Evolutionary conservation across 2,797 vertebrate species (phyloP), one percentile per base, ranked within the genome.

Genomic region (Coreius guichenoti): DNA sequence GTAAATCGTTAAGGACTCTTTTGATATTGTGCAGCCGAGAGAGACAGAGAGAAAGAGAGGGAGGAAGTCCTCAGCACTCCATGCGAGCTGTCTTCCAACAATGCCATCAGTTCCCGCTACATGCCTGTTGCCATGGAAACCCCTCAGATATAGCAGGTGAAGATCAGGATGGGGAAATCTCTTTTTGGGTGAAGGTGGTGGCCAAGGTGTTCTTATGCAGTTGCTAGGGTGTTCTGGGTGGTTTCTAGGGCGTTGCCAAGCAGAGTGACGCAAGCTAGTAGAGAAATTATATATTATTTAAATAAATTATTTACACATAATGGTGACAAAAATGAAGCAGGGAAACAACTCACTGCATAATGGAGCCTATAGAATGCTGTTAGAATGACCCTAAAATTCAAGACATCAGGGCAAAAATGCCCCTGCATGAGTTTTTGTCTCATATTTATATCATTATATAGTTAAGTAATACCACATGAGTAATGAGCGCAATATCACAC

Each of bases 41-140:
- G 49, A 76, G 19, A 72, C 19, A 33, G 23, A 36, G 78, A 80
- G 47, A 77, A 75, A 67, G 78, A 91, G 86, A 88, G 83, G 88
- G 85, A 90, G 91, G 89, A 90, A 91, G 86, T 88, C 91, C 90
- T 87, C 82, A 80, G 85, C 83, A 85, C 87, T 83, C 85, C 87
- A 47, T 72, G 81, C 77, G 77, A 90, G 89, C 88, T 87, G 29
- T 84, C 85, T 82, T 73, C 89, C 91, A 92, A 89, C 82, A 77
- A 91, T 91, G 91, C 90, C 79, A 92, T 89, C 56, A 90, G 90
- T 89, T 91, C 87, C 91, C 14, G 58, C 87, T 86, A 78, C 89
- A 91, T 87, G 77, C 72, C 86, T 85, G 95, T 95, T 93, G 93
- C 92, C 93, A 95, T 95, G 93, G 94, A 89, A 93, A 95, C 93